Evolutionary conservation across 2,113 vertebrate genomes (phyloP), one percentile per base, ranked within the genome.

Genomic region (Percopsis transmontana): DNA sequence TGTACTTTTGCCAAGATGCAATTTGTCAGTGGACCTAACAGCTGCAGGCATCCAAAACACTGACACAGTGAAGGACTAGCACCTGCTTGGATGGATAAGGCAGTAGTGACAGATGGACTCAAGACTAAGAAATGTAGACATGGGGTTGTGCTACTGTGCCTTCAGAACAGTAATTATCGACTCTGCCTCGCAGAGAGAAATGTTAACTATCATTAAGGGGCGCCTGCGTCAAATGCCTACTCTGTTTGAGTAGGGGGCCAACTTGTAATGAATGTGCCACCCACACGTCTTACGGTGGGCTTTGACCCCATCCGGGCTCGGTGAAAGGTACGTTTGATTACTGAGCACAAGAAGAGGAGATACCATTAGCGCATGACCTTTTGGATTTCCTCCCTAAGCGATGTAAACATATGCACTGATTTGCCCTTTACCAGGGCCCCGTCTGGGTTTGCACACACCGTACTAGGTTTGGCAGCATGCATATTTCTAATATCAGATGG

Each of bases 361-460:
- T 74, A 63, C 69, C 59, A 65, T 85, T 73, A 84, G 73, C 70
- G 78, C 23, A 1, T 76, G 79, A 85, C 84, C 87, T 87, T 89
- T 74, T 39, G 21, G 51, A 41, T 56, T 51, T 55, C 41, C 24
- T 48, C 45, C 18, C 12, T 45, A 63, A 64, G 44, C 23, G n/a
- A 58, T 72, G 38, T 85, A 76, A 83, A 85, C 61, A 56, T 58
- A 74, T 74, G 74, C 69, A 70, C 33, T 56, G 63, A 56, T 83
- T 68, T 79, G 76, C 73, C 80, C 83, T 87, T 85, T 84, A 58
- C 80, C 33, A 50, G 70, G 66, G 71, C 68, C 60, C 77, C 66
- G 56, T 47, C 58, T 62, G 60, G 69, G 44, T 80, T 53, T 54
- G 60, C 62, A 80, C 72, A 69, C 2, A 12, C 52, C 12, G 42